Conservation (phyloP, 2,888 invertebrate genomes). For the Cyaniris semiargus region DNA sequence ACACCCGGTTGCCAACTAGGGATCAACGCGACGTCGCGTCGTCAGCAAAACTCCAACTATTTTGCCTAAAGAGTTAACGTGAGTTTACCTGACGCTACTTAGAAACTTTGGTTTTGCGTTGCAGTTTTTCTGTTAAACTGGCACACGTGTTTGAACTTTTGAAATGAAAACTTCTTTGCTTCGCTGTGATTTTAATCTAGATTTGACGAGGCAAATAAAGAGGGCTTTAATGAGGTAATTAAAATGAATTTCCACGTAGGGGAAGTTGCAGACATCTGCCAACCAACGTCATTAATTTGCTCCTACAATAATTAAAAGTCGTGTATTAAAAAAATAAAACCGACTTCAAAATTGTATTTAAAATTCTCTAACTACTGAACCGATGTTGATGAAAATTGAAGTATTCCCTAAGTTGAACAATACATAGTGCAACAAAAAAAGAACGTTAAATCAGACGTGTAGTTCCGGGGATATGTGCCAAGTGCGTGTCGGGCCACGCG, state of each 20-base stretch:
- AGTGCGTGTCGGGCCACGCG: no score
- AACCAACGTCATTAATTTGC: neutral
- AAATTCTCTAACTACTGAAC: no score
- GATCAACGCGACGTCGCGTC: neutral
- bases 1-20: neutral
- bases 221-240: neutral
- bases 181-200: neutral
- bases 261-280: neutral
- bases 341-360: no score
- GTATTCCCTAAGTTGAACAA: no score
- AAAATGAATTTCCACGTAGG: neutral
- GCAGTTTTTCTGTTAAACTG: neutral
- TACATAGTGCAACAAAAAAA: no score
- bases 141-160: neutral
- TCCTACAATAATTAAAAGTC: no score
- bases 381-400: no score
- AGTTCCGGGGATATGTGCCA: no score
- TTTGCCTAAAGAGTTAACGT: neutral
- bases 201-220: neutral
- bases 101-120: neutral
- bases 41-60: neutral
- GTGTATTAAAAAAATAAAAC: no score
- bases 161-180: neutral
- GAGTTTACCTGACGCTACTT: neutral
- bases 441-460: no score